Percentiles rank a stretch among this genome's conserved stretches.
Conservation (phyloP, 2,797 vertebrate species). For the Hylomyscus alleni region DNA sequence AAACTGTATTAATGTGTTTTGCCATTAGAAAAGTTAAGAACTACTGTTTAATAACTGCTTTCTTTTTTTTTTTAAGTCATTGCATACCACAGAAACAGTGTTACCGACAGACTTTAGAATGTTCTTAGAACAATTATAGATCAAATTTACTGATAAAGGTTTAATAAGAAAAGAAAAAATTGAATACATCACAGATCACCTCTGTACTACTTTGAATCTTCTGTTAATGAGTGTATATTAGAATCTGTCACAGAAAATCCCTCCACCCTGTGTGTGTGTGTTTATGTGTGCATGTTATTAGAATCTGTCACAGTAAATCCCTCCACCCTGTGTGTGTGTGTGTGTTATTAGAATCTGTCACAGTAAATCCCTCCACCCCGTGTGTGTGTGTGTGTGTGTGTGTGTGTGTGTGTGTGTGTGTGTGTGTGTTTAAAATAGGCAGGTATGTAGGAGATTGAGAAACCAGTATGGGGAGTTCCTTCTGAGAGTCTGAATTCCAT, state of each 20-base stretch:
- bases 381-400: no score
- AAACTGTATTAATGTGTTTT: neutral
- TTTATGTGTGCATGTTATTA: no score
- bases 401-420: neutral
- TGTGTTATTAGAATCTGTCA: no score
- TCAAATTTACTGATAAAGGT: neutral
- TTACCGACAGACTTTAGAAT: neutral
- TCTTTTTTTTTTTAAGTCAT: neutral
- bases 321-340: no score
- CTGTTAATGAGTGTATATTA: neutral
- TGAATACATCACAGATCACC: neutral
- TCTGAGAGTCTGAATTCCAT: neutral
- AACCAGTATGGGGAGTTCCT: rapidly evolving
- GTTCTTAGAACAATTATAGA: neutral
- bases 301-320: no score
- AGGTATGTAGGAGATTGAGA: neutral
- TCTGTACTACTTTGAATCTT: neutral
- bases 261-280: no score
- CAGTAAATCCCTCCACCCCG: no score
- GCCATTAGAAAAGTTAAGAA: neutral
- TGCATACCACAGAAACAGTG: neutral
- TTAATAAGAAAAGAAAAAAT: neutral
- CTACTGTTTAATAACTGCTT: neutral
- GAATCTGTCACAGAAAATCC: neutral
- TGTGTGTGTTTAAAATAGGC: neutral